Conservation (phyloP, 1,140 invertebrate species). For the Meloidogyne chitwoodi region DNA sequence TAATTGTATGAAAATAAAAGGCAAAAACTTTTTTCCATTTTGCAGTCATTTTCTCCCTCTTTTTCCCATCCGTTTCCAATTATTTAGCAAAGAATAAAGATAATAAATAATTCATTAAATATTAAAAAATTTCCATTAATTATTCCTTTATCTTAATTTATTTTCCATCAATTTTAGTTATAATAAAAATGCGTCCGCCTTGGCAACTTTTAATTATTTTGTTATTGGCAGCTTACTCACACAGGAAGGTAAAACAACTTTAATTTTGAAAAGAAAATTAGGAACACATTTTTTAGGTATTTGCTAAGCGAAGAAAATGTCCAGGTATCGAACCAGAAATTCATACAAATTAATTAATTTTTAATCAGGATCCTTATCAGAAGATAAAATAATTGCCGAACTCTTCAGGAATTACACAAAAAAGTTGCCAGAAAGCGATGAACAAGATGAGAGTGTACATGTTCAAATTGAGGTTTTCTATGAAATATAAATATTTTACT, state of each 20-base stretch:
- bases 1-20: background rate
- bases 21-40: background rate
- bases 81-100: background rate
- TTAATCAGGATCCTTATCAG: slow-evolving; percentile 40
- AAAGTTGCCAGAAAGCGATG: slow-evolving; percentile 52
- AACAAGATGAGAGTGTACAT: slow-evolving; percentile 39
- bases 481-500: slow-evolving; percentile 21
- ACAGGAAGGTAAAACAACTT: background rate
- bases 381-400: slow-evolving; percentile 48
- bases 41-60: background rate
- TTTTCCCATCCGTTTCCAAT: background rate
- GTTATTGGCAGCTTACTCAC: background rate
- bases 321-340: background rate
- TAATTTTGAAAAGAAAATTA: too few relatives aligned
- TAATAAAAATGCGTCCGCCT: background rate
- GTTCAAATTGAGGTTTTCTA: slow-evolving; percentile 56
- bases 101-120: too few relatives aligned
- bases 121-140: background rate
- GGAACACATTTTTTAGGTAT: background rate
- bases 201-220: slow-evolving; percentile 5
- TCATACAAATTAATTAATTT: background rate
- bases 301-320: slow-evolving; percentile 11
- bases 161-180: background rate
- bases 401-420: slow-evolving; percentile 57
- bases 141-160: too few relatives aligned